Conservation (phyloP, 2,113 vertebrate genomes). For the Cephalopterus ornatus region DNA sequence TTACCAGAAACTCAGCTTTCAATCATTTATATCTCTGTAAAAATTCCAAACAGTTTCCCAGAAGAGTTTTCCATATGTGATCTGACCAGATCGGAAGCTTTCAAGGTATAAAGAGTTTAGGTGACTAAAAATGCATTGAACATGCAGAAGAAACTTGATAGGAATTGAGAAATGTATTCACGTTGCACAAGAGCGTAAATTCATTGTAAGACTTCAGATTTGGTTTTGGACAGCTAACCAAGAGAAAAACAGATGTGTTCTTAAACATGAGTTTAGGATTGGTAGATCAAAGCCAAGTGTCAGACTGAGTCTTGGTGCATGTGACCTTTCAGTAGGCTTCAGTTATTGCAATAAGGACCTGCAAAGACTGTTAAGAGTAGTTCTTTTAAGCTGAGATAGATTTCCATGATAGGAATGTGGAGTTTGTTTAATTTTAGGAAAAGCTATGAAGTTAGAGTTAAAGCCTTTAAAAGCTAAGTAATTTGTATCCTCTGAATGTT, state of each 20-base stretch:
- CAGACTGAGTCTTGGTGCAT: neutral
- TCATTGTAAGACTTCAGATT: neutral
- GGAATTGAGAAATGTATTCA: neutral
- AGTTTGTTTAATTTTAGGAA: neutral
- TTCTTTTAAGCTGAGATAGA: neutral
- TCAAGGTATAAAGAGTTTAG: neutral
- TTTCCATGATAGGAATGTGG: neutral
- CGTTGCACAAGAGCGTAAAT: neutral
- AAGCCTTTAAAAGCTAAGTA: neutral
- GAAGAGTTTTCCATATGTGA: neutral
- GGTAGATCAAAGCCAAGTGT: neutral
- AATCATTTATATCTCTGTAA: neutral
- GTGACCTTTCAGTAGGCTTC: neutral
- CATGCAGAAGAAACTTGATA: neutral
- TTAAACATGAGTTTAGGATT: neutral
- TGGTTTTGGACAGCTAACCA: neutral
- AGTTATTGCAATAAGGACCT: neutral
- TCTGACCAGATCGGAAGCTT: neutral
- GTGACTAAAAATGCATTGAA: neutral
- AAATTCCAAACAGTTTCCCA: neutral
- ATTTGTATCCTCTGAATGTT: neutral
- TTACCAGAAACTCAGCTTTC: neutral
- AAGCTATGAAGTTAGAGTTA: neutral
- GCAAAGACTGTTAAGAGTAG: neutral
- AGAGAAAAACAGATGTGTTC: neutral